phyloP scores from a whole-genome alignment of 2,113 vertebrate species.

The Cyphomyrus plagiostoma region DNA sequence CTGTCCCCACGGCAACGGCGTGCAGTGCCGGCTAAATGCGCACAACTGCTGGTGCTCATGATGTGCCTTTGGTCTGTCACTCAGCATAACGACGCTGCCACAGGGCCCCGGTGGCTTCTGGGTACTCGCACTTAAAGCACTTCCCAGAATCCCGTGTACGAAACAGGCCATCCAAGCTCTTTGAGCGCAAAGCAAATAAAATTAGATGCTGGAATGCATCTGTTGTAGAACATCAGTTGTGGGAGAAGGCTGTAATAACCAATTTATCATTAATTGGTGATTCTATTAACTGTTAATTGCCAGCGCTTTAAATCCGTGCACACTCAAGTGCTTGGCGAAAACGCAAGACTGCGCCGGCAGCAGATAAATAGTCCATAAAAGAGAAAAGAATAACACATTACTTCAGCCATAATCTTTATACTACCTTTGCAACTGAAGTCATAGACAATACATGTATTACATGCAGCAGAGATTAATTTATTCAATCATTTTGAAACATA shows the following conservation, averaged over 20 bases:
- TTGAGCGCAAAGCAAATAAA: neutral
- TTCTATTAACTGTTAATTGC: neutral
- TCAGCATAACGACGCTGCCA: neutral
- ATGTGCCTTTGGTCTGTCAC: neutral
- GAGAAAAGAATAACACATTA: neutral
- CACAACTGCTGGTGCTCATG: neutral
- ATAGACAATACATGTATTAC: neutral
- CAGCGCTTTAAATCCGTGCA: neutral
- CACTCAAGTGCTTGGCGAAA: neutral
- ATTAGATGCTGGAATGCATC: neutral
- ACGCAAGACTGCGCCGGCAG: neutral
- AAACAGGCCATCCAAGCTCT: neutral
- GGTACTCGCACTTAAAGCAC: neutral
- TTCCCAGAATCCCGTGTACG: neutral
- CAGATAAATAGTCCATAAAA: neutral
- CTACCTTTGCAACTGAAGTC: neutral
- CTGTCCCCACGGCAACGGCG: neutral
- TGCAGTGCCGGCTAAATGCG: neutral
- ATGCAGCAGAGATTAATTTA: neutral
- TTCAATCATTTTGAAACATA: neutral
- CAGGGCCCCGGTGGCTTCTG: neutral
- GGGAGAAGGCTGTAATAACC: neutral
- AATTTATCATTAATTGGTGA: neutral
- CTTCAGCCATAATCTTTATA: neutral
- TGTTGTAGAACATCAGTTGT: neutral